Base-by-base conservation (phyloP, 2,797 vertebrate species). In the Pipistrellus nathusii region DNA sequence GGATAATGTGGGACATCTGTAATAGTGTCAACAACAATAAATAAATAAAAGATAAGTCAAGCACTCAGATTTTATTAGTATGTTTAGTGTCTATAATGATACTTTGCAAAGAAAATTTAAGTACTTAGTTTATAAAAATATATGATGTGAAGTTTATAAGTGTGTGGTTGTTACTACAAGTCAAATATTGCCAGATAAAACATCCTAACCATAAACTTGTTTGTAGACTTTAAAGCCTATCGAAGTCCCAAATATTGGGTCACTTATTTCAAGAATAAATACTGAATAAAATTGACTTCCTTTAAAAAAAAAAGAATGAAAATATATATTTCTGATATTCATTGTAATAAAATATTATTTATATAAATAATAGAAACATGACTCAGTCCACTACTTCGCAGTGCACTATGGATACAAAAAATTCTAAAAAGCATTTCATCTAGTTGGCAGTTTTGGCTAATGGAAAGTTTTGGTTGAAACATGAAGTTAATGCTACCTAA, bases 251-350 rank as follows among this genome's bases (percentile, higher is more conserved):
- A 8, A 59, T 81, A 82, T 41, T 73, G 7, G n/a, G 27, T 48
- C 35, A 85, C 32, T 95, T 91, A 20, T 92, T 95, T 86, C 38
- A 76, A 25, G 32, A 9, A 80, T 69, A 91, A 90, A 91, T 84
- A 81, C 10, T 93, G 35, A 25, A 94, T 71, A 85, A 95, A 90
- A 88, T 82, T 10, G 81, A 73, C 32, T 85, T 82, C 17, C 1
- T 72, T 80, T 57, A 23, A 55, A 55, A 55, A 51, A 21, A 41
- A 84, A 90, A 90, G 9, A 80, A 82, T 30, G 23, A 3, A 55
- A 82, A 83, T 1, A 48, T 84, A 3, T n/a, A 53, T 38, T 12
- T 90, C 57, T 57, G 5, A 17, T 89, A 85, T 81, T 91, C 21
- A 81, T 66, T 75, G 62, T 71, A 91, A 88, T 68, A 81, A 90